A percentile compares a stretch with the other conserved stretches of the same genome.
phyloP scores from a whole-genome alignment of 2,888 invertebrate genomes.

The Loripinus fragilis region DNA sequence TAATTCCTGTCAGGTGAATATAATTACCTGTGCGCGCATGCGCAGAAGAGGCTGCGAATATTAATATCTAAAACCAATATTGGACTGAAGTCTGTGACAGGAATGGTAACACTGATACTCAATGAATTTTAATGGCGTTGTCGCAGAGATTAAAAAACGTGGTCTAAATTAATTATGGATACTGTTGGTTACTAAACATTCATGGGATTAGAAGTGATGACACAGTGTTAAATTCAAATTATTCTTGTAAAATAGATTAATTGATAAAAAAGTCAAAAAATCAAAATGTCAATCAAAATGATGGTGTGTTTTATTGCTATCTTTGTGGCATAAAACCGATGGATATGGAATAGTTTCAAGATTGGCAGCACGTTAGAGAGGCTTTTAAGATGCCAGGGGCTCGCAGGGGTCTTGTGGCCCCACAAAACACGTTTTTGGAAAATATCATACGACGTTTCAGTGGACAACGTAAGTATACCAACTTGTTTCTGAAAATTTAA shows the following conservation, averaged over 20 bases:
- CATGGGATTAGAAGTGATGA: not conserved
- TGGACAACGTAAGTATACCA: conserved; percentile 97
- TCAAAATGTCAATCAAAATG: no score
- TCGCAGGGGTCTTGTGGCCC: conserved; percentile 95
- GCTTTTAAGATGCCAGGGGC: conserved; percentile 78
- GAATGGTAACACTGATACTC: not conserved
- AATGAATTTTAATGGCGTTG: conserved; percentile 7
- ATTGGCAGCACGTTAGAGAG: not conserved
- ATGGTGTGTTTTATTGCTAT: no score
- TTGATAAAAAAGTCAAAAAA: no score
- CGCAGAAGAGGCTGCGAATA: conserved; percentile 53
- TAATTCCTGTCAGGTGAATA: conserved; percentile 57
- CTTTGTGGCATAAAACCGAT: not conserved
- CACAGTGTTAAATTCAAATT: not conserved
- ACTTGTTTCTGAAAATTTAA: no score
- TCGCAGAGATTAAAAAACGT: conserved; percentile 19
- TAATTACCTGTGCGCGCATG: conserved; percentile 70
- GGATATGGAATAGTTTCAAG: not conserved
- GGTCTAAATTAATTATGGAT: not conserved
- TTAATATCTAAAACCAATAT: conserved; percentile 53
- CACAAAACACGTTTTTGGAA: conserved; percentile 99
- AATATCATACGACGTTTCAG: conserved; percentile 99
- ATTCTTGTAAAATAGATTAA: no score
- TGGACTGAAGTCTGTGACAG: conserved; percentile 43
- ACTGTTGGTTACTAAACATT: not conserved